phyloP scores from a whole-genome alignment of 2,888 invertebrate genomes.

The Pogonocherus hispidulus region DNA sequence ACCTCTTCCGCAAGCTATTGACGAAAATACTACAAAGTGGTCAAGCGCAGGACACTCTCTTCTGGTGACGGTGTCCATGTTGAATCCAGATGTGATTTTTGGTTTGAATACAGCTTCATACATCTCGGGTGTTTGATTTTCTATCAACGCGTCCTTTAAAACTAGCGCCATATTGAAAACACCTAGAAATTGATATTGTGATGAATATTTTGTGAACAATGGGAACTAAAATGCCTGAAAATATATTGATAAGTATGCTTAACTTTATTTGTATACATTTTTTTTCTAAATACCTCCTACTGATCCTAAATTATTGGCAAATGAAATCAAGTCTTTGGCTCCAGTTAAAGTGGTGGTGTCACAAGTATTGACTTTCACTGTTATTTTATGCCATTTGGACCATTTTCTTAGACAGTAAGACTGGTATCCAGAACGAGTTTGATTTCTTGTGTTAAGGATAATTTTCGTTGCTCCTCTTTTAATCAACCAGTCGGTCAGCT shows the following conservation, averaged over 20 bases:
- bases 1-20: slow-evolving; percentile 52
- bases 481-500: slow-evolving; percentile 74
- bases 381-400: slow-evolving; percentile 56
- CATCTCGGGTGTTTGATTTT: slow-evolving; percentile 70
- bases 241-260: background rate
- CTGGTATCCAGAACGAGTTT: slow-evolving; percentile 75
- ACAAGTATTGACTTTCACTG: slow-evolving; percentile 65
- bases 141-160: slow-evolving; percentile 71
- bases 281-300: slow-evolving; percentile 69
- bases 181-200: too few relatives aligned
- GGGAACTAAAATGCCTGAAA: too few relatives aligned
- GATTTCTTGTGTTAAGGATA: slow-evolving; percentile 74
- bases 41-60: slow-evolving; percentile 65
- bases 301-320: slow-evolving; percentile 69
- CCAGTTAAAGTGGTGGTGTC: slow-evolving; percentile 65
- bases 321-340: slow-evolving; percentile 65
- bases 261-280: too few relatives aligned
- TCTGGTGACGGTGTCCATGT: slow-evolving; percentile 72
- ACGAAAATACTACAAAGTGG: slow-evolving; percentile 55
- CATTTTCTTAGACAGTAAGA: slow-evolving; percentile 67
- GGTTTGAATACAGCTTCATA: slow-evolving; percentile 72
- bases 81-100: slow-evolving; percentile 73
- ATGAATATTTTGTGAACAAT: too few relatives aligned
- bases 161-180: slow-evolving; percentile 66
- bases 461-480: slow-evolving; percentile 73